Conservation (phyloP, 2,888 invertebrate species). For the Calameuta filiformis region DNA sequence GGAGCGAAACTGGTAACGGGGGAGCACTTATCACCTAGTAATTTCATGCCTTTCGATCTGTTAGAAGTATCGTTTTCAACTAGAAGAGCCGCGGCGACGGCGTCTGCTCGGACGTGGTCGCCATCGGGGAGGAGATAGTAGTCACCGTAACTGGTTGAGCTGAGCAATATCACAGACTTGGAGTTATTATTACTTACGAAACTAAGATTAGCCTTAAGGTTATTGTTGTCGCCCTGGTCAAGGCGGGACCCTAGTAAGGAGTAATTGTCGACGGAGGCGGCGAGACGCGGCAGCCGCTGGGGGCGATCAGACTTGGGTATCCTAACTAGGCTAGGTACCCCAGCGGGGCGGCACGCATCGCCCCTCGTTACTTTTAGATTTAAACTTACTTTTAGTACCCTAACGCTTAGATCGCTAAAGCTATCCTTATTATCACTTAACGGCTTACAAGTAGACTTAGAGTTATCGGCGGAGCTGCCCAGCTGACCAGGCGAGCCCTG, state of each 20-base stretch:
- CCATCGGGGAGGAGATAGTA: conserved; percentile 53
- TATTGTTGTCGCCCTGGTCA: conserved; percentile 63
- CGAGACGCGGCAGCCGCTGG: conserved; percentile 59
- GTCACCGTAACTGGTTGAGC: conserved; percentile 64
- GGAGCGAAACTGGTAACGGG: conserved; percentile 32
- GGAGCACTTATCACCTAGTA: conserved; percentile 38
- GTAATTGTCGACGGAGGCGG: conserved; percentile 63
- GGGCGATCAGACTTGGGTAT: conserved; percentile 67
- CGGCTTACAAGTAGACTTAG: conserved; percentile 66
- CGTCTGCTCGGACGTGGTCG: conserved; percentile 41
- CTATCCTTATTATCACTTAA: conserved; percentile 67
- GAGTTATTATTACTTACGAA: conserved; percentile 63
- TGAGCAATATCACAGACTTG: conserved; percentile 67
- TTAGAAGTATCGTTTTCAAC: conserved; percentile 25
- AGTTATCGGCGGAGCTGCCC: conserved; percentile 65
- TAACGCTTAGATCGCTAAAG: conserved; percentile 65
- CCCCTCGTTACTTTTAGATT: conserved; percentile 58
- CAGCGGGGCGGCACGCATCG: conserved; percentile 55
- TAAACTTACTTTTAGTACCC: conserved; percentile 65
- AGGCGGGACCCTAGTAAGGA: conserved; percentile 64
- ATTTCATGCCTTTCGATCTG: conserved; percentile 31
- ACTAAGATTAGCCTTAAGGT: conserved; percentile 65
- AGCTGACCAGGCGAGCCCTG: conserved; percentile 59
- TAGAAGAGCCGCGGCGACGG: conserved; percentile 33
- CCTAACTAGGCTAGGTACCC: conserved; percentile 67